These are phyloP conservation scores for Gallinago media DNA, from an alignment of 2,113 vertebrate species.

Conservation along the genomic window DNA sequence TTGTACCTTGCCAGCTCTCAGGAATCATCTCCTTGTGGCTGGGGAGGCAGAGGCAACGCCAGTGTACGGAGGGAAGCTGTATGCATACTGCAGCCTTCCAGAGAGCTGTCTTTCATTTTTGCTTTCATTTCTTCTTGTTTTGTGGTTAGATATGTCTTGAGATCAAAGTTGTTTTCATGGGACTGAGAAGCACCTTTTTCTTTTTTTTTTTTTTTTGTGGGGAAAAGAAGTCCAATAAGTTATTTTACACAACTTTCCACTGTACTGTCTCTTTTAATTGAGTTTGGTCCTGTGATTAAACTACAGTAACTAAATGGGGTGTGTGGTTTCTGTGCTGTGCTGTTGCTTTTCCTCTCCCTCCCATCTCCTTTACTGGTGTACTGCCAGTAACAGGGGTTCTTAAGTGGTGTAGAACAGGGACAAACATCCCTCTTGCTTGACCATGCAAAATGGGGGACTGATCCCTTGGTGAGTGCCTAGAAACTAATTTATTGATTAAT, in stretches of 20 bases:
- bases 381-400: background rate
- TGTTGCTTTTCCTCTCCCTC: background rate
- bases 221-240: background rate
- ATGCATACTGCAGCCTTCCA: background rate
- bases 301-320: background rate
- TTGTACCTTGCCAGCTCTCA: background rate
- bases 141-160: background rate
- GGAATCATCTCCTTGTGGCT: background rate
- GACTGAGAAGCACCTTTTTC: background rate
- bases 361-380: background rate
- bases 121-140: background rate
- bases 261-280: background rate
- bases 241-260: background rate
- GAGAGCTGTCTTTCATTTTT: background rate
- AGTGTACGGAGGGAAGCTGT: background rate
- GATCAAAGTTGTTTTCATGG: background rate
- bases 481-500: background rate
- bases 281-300: background rate
- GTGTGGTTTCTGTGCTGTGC: background rate
- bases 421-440: background rate
- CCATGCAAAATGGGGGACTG: background rate
- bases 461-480: background rate
- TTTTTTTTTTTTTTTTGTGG: background rate
- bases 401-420: background rate
- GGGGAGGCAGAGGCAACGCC: background rate